These are phyloP conservation scores for Metallyticus violacea DNA, from an alignment of 2,888 invertebrate genomes.

Conservation along the genomic window DNA sequence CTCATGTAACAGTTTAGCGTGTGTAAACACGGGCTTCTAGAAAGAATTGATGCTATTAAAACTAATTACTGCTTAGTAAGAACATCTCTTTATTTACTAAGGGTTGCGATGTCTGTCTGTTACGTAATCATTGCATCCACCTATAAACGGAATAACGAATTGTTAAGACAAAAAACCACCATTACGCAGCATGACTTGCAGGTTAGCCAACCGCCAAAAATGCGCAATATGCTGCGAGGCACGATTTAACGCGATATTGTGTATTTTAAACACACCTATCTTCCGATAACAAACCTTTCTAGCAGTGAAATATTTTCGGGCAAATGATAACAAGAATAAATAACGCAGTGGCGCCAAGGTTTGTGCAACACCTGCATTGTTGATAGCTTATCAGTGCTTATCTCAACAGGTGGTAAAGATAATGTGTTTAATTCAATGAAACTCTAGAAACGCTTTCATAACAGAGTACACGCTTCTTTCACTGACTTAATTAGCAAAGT, in stretches of 20 bases:
- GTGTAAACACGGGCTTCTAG: no score
- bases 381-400: background rate
- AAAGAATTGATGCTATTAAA: no score
- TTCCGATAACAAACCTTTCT: no score
- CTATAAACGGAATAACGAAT: background rate
- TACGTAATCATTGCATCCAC: background rate
- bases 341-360: background rate
- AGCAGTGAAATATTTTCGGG: background rate
- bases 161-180: no score
- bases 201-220: background rate
- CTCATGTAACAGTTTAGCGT: no score
- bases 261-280: background rate
- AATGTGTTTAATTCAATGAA: background rate
- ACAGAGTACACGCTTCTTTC: no score
- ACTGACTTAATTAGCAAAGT: no score
- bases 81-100: no score
- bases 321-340: background rate
- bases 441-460: no score
- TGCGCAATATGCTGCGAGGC: background rate
- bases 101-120: background rate
- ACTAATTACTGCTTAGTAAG: no score
- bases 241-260: no score
- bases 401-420: background rate
- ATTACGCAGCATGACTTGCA: background rate
- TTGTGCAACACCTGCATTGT: background rate